Evolutionary conservation across 2,113 vertebrate species (phyloP).

Genomic region (Peromyscus polionotus): DNA sequence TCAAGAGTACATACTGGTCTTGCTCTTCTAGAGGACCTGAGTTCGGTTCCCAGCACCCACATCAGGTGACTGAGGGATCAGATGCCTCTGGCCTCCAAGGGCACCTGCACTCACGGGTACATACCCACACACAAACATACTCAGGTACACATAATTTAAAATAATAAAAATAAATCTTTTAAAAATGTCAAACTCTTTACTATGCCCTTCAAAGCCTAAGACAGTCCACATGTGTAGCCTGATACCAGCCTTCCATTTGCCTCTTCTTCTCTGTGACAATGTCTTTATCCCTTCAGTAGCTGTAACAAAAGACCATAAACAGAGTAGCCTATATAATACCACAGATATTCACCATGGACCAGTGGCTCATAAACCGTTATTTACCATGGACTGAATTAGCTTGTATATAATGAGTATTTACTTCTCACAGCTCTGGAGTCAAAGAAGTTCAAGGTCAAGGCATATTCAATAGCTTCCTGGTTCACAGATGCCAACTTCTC

Average conservation of each 20-base stretch:
- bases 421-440: background rate
- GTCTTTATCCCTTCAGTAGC: background rate
- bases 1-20: background rate
- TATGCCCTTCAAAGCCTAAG: background rate
- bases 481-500: background rate
- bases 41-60: background rate
- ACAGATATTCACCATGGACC: too few relatives aligned
- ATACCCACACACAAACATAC: background rate
- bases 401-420: background rate
- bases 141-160: background rate
- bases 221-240: too few relatives aligned
- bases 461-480: background rate
- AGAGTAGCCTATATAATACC: background rate
- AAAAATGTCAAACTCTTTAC: background rate
- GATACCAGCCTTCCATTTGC: background rate
- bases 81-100: background rate
- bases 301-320: background rate
- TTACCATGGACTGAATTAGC: background rate
- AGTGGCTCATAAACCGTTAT: background rate
- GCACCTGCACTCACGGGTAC: background rate
- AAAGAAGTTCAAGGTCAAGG: background rate
- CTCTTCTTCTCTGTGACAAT: background rate
- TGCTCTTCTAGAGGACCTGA: background rate
- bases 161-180: background rate
- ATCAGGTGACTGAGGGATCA: background rate